These are phyloP conservation scores for Pungitius pungitius DNA, from an alignment of 2,113 vertebrate species.

Conservation along the genomic window DNA sequence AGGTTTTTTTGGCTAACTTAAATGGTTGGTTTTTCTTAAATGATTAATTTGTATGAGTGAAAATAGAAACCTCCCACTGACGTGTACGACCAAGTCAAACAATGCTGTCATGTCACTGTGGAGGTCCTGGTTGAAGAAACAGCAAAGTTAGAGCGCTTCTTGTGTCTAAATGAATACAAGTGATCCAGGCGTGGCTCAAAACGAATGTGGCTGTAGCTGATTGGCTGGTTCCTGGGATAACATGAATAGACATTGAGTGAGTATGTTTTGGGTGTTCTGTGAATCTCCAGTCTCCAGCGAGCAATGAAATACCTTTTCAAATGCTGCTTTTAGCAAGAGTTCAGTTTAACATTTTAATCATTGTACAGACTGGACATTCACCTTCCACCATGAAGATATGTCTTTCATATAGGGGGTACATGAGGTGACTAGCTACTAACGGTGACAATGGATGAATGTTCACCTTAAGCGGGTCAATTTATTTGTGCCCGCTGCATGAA, in stretches of 20 bases:
- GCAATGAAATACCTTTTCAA: neutral
- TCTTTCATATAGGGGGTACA: slow-evolving; percentile 52
- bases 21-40: neutral
- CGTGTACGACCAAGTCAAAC: slow-evolving; percentile 8
- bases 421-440: slow-evolving; percentile 64
- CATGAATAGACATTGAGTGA: slow-evolving; percentile 51
- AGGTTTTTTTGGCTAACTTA: too few relatives aligned
- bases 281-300: slow-evolving; percentile 75
- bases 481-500: slow-evolving; percentile 56
- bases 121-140: slow-evolving; percentile 78
- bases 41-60: neutral
- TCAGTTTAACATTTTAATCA: neutral
- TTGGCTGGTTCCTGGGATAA: slow-evolving; percentile 60
- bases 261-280: slow-evolving; percentile 63
- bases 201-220: slow-evolving; percentile 44
- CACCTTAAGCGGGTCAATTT: slow-evolving; percentile 29
- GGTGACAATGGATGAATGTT: slow-evolving; percentile 48
- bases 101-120: slow-evolving; percentile 12
- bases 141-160: slow-evolving; percentile 60
- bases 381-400: slow-evolving; percentile 51
- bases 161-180: slow-evolving; percentile 61
- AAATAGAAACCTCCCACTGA: slow-evolving; percentile 11
- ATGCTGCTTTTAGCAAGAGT: slow-evolving; percentile 6
- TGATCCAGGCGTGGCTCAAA: slow-evolving; percentile 35
- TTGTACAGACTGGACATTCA: slow-evolving; percentile 79